Evolutionary conservation across 2,113 vertebrate genomes (phyloP), one percentile per base, ranked within the genome.

Genomic region (Paramormyrops kingsleyae): DNA sequence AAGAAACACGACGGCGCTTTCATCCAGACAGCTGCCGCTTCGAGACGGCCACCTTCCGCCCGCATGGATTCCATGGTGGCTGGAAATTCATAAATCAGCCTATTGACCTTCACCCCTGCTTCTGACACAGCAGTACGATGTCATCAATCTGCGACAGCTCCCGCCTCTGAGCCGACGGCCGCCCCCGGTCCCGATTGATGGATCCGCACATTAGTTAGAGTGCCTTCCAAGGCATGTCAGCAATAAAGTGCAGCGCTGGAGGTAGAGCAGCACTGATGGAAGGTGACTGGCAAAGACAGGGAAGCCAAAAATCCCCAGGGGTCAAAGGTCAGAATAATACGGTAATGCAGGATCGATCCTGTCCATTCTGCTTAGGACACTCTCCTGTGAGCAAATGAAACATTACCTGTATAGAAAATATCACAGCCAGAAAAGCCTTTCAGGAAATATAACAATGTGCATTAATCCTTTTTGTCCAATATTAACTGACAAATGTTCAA

Each of bases 201-300:
- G 89, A 91, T 87, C 87, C 77, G 89, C 90, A 89, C 91, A 91
- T 94, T 94, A 93, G 91, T 91, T 90, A 90, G 89, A 93, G 92
- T 92, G 92, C 91, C 92, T 92, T 94, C 92, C 89, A 92, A 91
- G 90, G 93, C 91, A 91, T 89, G 53, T 91, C 74, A 46, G 87
- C 89, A 84, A 87, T 87, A 83, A 88, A 87, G 87, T 80, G 77
- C 89, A 87, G 53, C 21, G 74, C 88, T 87, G 88, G 80, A 92
- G 62, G 89, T 85, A 44, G 66, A 19, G 10, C 87, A 89, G 42
- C 27, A 21, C 6, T 89, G 90, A 87, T 80, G 87, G 87, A 92
- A 91, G 92, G 88, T 92, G 92, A 92, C 88, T 89, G 89, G 91
- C 89, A 70, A 83, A 87, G 21, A 80, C 56, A 88, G 49, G 59